Percentiles rank a stretch among this genome's conserved stretches.
Conservation (phyloP, 2,113 vertebrate genomes). For the Platichthys flesus region DNA sequence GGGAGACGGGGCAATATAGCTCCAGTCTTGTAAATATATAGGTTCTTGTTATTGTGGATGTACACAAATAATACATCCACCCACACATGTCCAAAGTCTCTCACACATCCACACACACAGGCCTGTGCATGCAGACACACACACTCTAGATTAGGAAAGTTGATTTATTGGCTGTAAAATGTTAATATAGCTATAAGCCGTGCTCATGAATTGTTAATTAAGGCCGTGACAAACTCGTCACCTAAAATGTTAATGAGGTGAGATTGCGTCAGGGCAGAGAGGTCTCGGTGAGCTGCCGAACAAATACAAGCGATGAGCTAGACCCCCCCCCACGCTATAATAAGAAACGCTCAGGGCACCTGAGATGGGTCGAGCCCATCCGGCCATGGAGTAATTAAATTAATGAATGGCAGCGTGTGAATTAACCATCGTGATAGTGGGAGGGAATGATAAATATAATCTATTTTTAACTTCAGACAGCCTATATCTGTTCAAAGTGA, state of each 20-base stretch:
- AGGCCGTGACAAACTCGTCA: constrained; percentile 74
- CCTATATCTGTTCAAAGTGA: background rate
- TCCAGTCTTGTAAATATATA: background rate
- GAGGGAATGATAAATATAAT: constrained; percentile 44
- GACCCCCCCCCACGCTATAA: constrained; percentile 49
- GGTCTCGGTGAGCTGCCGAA: constrained; percentile 68
- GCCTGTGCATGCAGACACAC: constrained; percentile 5
- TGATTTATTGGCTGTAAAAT: constrained; percentile 84
- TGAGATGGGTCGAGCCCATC: constrained; percentile 53
- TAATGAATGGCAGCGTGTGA: constrained; percentile 61
- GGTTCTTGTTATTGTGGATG: constrained; percentile 30
- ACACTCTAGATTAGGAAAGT: constrained; percentile 59
- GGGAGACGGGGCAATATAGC: constrained; percentile 11
- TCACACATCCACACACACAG: constrained; percentile 35
- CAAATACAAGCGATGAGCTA: constrained; percentile 76
- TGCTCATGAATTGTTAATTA: constrained; percentile 83
- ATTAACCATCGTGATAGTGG: constrained; percentile 48
- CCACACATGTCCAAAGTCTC: background rate
- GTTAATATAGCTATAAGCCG: constrained; percentile 82
- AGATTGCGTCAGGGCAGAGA: constrained; percentile 67
- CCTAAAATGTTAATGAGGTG: constrained; percentile 86
- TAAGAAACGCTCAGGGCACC: constrained; percentile 66
- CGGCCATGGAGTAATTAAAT: constrained; percentile 49
- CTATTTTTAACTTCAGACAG: constrained; percentile 29
- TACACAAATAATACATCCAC: constrained; percentile 42